These are phyloP conservation scores for Anguilla marmorata DNA, from an alignment of 2,797 vertebrate genomes.

Conservation along the genomic window DNA sequence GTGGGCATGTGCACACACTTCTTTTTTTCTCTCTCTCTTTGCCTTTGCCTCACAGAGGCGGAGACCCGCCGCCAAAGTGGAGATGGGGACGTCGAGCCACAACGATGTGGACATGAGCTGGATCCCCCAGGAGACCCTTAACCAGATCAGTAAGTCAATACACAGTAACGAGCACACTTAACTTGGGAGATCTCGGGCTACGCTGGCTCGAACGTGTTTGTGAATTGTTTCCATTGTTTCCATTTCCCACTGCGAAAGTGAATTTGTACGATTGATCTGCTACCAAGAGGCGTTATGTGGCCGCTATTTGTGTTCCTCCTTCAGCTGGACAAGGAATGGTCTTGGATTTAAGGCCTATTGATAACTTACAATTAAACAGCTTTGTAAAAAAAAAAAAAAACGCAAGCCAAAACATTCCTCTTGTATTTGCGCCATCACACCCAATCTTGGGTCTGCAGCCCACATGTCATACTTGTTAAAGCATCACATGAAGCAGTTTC, in stretches of 20 bases:
- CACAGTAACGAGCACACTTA: not conserved
- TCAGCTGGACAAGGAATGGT: not conserved
- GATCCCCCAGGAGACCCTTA: conserved; percentile 97
- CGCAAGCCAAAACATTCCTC: not conserved
- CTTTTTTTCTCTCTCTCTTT: not conserved
- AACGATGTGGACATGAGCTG: conserved; percentile 97
- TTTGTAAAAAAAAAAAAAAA: not conserved
- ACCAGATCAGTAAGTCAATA: conserved; percentile 92
- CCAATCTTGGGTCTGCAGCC: not conserved
- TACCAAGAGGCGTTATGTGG: not conserved
- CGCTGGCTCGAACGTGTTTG: not conserved
- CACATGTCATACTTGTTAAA: not conserved
- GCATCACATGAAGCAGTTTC: not conserved
- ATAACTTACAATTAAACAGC: not conserved
- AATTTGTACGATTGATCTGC: not conserved
- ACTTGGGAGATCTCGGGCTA: not conserved
- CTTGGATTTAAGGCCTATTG: not conserved
- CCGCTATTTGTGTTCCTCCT: not conserved
- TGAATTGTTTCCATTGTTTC: not conserved
- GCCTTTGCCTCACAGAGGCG: conserved; percentile 73
- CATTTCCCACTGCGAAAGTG: not conserved
- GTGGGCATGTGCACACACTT: not conserved
- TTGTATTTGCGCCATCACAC: not conserved
- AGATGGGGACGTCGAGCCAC: conserved; percentile 94
- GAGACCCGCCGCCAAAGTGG: conserved; percentile 88